Percentiles rank a stretch among this genome's conserved stretches.
phyloP scores from a whole-genome alignment of 2,888 invertebrate genomes.

The Euproctis similis region DNA sequence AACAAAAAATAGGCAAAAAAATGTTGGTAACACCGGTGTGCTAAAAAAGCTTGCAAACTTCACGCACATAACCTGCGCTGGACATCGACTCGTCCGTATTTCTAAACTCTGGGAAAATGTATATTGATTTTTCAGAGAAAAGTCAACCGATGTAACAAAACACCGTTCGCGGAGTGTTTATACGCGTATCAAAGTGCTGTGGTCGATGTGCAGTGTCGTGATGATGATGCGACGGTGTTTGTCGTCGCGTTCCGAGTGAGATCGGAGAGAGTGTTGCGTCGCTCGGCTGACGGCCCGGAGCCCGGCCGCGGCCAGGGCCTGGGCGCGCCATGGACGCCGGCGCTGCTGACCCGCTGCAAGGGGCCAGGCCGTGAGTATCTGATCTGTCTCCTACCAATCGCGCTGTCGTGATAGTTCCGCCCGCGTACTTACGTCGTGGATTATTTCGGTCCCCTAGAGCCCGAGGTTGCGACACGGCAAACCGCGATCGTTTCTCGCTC shows the following conservation, averaged over 20 bases:
- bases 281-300: slow-evolving; percentile 68
- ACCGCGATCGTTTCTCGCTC: slow-evolving; percentile 57
- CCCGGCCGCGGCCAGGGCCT: slow-evolving; percentile 71
- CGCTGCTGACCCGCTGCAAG: slow-evolving; percentile 68
- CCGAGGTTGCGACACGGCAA: slow-evolving; percentile 68
- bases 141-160: slow-evolving; percentile 76
- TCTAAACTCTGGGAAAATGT: slow-evolving; percentile 75
- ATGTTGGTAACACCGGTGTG: slow-evolving; percentile 77
- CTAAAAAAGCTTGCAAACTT: slow-evolving; percentile 78
- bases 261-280: slow-evolving; percentile 71
- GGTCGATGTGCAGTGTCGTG: slow-evolving; percentile 70
- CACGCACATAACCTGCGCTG: slow-evolving; percentile 77
- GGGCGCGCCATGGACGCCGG: slow-evolving; percentile 73
- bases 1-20: slow-evolving; percentile 76
- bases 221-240: slow-evolving; percentile 71
- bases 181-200: slow-evolving; percentile 65
- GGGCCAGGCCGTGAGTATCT: slow-evolving; percentile 74
- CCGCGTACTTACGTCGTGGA: slow-evolving; percentile 50
- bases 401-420: slow-evolving; percentile 35
- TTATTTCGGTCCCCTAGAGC: slow-evolving; percentile 65
- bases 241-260: slow-evolving; percentile 70
- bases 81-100: slow-evolving; percentile 76
- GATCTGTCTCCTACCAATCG: slow-evolving; percentile 26
- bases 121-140: slow-evolving; percentile 78
- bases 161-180: slow-evolving; percentile 74